Conservation (phyloP, 2,113 vertebrate species). For the Cygnus buccinator region DNA sequence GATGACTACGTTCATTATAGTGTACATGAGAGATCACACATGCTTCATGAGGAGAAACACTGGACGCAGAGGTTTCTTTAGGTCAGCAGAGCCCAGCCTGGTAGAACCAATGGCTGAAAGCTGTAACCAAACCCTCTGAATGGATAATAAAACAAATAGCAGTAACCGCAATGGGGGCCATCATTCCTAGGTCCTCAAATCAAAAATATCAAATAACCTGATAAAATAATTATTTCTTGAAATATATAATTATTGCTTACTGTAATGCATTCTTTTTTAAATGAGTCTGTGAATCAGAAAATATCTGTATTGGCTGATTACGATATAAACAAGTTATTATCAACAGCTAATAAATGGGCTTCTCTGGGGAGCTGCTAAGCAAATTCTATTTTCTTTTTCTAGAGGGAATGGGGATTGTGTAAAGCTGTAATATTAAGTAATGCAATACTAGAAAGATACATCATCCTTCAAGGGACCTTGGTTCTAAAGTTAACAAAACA, state of each 20-base stretch:
- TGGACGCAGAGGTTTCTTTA: neutral
- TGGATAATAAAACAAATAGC: neutral
- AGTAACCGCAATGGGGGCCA: neutral
- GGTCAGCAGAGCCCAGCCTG: neutral
- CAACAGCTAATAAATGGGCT: neutral
- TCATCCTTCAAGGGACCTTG: slow-evolving; percentile 74
- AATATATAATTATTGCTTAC: neutral
- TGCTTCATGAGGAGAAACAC: neutral
- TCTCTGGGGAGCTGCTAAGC: neutral
- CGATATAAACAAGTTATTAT: neutral
- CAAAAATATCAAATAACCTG: neutral
- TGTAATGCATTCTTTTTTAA: neutral
- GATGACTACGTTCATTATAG: neutral
- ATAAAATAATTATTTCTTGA: neutral
- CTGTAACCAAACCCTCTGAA: neutral
- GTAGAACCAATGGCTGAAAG: neutral
- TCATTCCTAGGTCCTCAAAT: neutral
- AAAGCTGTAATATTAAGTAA: slow-evolving; percentile 53
- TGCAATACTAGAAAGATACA: slow-evolving; percentile 18
- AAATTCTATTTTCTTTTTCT: neutral
- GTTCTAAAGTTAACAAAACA: slow-evolving; percentile 62
- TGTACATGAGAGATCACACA: neutral
- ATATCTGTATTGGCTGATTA: neutral
- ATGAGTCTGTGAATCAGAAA: neutral
- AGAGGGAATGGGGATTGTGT: neutral